Percentiles rank a stretch among this genome's conserved stretches.
Conservation (phyloP, 2,113 vertebrate species). For the Myiozetetes cayanensis region DNA sequence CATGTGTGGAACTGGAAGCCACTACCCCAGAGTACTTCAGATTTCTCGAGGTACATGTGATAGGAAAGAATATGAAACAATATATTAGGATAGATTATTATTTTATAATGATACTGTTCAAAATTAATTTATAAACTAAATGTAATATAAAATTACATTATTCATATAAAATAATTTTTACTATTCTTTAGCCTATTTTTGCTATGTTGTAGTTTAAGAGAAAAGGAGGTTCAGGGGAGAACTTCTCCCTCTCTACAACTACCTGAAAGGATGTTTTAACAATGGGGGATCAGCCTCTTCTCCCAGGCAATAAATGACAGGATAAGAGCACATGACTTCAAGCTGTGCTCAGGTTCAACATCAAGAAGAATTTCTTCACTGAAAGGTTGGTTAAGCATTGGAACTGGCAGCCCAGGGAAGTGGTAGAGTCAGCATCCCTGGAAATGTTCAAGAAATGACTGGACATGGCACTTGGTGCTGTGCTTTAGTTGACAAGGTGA, state of each 20-base stretch:
- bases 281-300: too few relatives aligned
- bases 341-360: background rate
- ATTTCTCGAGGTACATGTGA: background rate
- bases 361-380: background rate
- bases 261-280: background rate
- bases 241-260: background rate
- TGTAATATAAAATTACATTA: background rate
- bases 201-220: background rate
- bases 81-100: background rate
- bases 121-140: background rate
- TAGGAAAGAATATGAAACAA: background rate
- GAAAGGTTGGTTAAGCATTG: background rate
- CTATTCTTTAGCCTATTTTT: background rate
- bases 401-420: background rate
- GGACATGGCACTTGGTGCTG: background rate
- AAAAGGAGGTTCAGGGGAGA: background rate
- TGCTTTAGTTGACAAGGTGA: background rate
- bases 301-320: background rate
- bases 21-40: background rate
- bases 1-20: background rate
- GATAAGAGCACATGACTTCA: fast-evolving
- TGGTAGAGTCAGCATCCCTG: background rate
- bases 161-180: background rate
- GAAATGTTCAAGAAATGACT: background rate
- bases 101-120: background rate